Conservation (phyloP, 1,140 invertebrate genomes). For the Papilio aristodemus region DNA sequence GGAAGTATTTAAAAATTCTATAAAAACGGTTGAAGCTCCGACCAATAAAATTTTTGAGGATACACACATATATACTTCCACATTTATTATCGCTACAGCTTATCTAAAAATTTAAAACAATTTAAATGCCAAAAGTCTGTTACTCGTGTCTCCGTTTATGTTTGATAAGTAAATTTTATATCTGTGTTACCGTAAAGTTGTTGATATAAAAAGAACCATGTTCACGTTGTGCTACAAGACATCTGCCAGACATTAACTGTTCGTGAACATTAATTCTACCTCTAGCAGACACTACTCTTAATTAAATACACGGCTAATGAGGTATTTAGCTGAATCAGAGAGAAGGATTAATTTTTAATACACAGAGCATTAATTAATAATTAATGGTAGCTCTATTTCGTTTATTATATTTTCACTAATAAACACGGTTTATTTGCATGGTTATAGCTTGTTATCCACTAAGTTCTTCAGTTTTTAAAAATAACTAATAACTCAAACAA, state of each 20-base stretch:
- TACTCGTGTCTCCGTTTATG: slow-evolving; percentile 14
- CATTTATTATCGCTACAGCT: not conserved
- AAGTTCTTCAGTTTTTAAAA: no score
- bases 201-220: not conserved
- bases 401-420: not conserved
- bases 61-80: no score
- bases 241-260: not conserved
- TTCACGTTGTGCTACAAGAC: not conserved
- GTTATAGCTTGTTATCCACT: not conserved
- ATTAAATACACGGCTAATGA: not conserved
- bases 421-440: not conserved
- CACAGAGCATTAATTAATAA: not conserved
- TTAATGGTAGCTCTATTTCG: not conserved
- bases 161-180: slow-evolving; percentile 33
- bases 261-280: not conserved
- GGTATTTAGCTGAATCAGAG: not conserved
- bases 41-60: no score
- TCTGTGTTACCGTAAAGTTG: not conserved
- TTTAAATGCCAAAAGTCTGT: not conserved
- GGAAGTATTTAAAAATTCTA: no score
- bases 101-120: not conserved
- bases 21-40: no score
- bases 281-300: not conserved
- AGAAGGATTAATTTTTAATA: slow-evolving; percentile 1
- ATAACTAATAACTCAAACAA: no score